These are phyloP conservation scores for Zosterops pallidus DNA, from an alignment of 2,113 vertebrate genomes.

Conservation along the genomic window DNA sequence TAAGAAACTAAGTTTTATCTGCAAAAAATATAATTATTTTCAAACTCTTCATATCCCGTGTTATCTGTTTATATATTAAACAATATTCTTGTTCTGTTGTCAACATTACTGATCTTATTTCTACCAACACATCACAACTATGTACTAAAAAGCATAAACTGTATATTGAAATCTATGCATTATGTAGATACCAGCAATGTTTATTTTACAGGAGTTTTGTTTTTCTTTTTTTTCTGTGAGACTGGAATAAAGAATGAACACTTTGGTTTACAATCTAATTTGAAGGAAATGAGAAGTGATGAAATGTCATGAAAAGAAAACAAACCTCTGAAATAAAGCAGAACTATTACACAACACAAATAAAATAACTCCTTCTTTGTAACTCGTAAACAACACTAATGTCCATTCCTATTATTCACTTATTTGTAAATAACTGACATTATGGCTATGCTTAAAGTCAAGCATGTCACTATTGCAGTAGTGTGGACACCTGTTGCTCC, in stretches of 20 bases:
- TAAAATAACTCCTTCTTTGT: constrained; percentile 6
- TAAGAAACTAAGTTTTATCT: not conserved
- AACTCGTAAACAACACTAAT: not conserved
- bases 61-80: not conserved
- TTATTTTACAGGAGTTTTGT: not conserved
- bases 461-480: not conserved
- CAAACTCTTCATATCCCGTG: not conserved
- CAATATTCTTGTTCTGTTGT: not conserved
- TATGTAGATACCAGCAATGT: not conserved
- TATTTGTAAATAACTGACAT: constrained; percentile 22
- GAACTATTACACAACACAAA: constrained; percentile 23
- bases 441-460: not conserved
- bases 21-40: not conserved
- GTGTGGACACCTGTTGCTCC: not conserved
- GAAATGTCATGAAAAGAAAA: constrained; percentile 52
- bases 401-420: not conserved
- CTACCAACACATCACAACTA: not conserved
- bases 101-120: not conserved
- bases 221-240: not conserved
- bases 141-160: not conserved
- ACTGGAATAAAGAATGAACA: constrained; percentile 36
- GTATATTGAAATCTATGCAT: not conserved
- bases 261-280: constrained; percentile 62
- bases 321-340: constrained; percentile 43
- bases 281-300: constrained; percentile 63